phyloP scores from a whole-genome alignment of 35 echinoderm and acorn worm genomes.

The Lytechinus variegatus region DNA sequence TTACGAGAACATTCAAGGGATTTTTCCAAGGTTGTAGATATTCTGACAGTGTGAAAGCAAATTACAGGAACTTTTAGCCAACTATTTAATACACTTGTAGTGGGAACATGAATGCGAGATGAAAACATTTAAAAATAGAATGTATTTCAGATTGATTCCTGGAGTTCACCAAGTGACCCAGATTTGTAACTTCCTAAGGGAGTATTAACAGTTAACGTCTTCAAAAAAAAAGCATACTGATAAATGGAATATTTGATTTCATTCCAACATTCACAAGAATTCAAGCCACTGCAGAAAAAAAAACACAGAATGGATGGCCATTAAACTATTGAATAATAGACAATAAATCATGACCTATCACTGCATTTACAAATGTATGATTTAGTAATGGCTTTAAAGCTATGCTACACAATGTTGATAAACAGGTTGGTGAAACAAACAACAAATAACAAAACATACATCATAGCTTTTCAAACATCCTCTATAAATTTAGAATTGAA shows the following conservation, averaged over 20 bases:
- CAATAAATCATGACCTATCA: neutral
- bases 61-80: too few relatives aligned
- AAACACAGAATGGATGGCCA: neutral
- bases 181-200: neutral
- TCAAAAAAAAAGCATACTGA: neutral
- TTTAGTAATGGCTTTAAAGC: neutral
- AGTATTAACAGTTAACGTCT: neutral
- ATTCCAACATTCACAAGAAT: neutral
- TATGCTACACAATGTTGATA: too few relatives aligned
- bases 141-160: neutral
- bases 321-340: neutral
- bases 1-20: too few relatives aligned
- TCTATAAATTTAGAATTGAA: too few relatives aligned
- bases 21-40: too few relatives aligned
- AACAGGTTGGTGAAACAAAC: too few relatives aligned
- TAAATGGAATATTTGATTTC: neutral
- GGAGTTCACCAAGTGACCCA: neutral
- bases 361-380: neutral
- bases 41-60: too few relatives aligned
- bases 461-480: too few relatives aligned
- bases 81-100: too few relatives aligned
- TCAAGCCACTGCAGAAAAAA: neutral
- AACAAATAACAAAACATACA: too few relatives aligned
- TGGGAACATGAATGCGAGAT: too few relatives aligned
- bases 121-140: neutral